Evolutionary conservation across 2,113 vertebrate species (phyloP).

Genomic region (Bolborhynchus lineola): DNA sequence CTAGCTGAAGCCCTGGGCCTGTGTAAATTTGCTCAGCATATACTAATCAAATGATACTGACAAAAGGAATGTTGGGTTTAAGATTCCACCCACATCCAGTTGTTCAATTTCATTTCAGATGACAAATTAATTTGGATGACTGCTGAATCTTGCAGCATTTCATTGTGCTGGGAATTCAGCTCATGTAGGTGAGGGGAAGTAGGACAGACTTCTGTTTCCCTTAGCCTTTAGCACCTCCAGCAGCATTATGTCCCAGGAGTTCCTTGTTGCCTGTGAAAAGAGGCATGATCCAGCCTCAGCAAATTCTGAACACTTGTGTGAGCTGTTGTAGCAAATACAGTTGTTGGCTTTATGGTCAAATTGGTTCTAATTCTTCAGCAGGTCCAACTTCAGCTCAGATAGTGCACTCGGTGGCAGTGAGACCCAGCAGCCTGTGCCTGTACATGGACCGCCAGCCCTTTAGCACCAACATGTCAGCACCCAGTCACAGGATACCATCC

Average conservation of each 20-base stretch:
- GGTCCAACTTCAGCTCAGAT: constrained; percentile 2
- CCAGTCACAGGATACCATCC: constrained; percentile 42
- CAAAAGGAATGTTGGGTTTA: not conserved
- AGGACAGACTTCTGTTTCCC: not conserved
- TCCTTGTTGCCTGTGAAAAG: not conserved
- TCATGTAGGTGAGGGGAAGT: not conserved
- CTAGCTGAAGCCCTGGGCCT: not conserved
- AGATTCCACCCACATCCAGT: not conserved
- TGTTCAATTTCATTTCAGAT: not conserved
- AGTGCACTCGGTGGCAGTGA: not conserved
- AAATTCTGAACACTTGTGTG: fast-evolving
- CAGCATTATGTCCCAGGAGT: not conserved
- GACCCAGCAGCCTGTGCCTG: not conserved
- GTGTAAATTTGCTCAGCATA: not conserved
- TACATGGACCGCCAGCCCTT: not conserved
- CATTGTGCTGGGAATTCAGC: not conserved
- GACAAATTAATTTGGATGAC: not conserved
- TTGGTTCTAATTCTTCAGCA: not conserved
- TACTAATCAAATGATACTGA: too few species aligned
- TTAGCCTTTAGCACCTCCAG: not conserved
- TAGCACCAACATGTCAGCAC: not conserved
- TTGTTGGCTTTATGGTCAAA: not conserved
- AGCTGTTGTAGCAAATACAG: not conserved
- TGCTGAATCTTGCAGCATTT: not conserved
- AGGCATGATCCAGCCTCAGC: not conserved